Conservation (phyloP, 2,888 invertebrate genomes). For the Anoplius nigerrimus region DNA sequence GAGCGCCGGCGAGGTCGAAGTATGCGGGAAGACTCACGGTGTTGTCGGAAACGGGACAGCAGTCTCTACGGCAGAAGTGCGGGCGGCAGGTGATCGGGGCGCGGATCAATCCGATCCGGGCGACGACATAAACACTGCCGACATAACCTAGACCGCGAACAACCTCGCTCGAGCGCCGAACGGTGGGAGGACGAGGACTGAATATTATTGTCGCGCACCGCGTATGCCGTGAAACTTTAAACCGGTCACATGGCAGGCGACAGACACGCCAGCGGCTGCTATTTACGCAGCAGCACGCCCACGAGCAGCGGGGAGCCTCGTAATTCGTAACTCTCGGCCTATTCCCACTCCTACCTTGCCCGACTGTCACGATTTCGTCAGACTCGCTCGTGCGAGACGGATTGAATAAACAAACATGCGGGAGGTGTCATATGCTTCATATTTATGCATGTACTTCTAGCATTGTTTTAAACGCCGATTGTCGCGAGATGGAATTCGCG, state of each 20-base stretch:
- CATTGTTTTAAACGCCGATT: no score
- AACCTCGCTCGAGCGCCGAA: slow-evolving; percentile 12
- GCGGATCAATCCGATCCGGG: slow-evolving; percentile 14
- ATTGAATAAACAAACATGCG: not conserved
- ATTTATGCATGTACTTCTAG: no score
- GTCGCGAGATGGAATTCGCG: no score
- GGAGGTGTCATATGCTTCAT: no score
- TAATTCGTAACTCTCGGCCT: no score
- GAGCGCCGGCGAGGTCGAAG: not conserved
- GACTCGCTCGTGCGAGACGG: not conserved
- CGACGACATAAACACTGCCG: slow-evolving; percentile 36
- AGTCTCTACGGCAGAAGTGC: no score
- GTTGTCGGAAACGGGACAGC: no score
- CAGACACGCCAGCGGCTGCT: not conserved
- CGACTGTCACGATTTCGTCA: not conserved
- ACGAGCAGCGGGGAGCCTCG: no score
- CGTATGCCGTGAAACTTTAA: slow-evolving; percentile 44
- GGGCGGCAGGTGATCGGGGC: not conserved
- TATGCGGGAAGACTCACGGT: no score
- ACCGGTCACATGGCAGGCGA: slow-evolving; percentile 44
- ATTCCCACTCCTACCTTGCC: no score
- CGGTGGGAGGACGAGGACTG: slow-evolving; percentile 16
- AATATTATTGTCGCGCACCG: slow-evolving; percentile 31
- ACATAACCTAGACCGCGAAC: slow-evolving; percentile 48
- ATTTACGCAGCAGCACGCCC: slow-evolving; percentile 22